Percentiles rank a stretch among this genome's conserved stretches.
phyloP scores from a whole-genome alignment of 2,797 vertebrate genomes.

The Chiroxiphia lanceolata region DNA sequence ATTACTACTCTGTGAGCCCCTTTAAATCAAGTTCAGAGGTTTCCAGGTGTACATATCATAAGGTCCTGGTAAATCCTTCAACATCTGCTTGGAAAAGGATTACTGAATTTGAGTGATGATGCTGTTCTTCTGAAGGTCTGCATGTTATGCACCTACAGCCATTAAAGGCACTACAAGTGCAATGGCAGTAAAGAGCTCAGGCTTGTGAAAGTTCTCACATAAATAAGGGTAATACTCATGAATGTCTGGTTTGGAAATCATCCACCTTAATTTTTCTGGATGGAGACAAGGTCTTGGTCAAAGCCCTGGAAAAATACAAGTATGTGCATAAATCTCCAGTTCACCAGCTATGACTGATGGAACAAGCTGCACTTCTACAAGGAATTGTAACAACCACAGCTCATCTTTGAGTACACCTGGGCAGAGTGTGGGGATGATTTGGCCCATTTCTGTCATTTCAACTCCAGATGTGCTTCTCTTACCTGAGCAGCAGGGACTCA shows the following conservation, averaged over 20 bases:
- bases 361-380: not conserved
- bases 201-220: slow-evolving; percentile 29
- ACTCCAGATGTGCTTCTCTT: fast-evolving
- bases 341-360: fast-evolving
- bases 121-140: slow-evolving; percentile 62
- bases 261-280: slow-evolving; percentile 33
- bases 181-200: slow-evolving; percentile 33
- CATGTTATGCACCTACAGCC: slow-evolving; percentile 32
- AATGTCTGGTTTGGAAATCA: slow-evolving; percentile 47
- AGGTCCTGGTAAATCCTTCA: slow-evolving; percentile 70
- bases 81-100: slow-evolving; percentile 52
- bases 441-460: not conserved
- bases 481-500: not conserved
- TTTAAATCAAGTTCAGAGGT: slow-evolving; percentile 70
- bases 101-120: slow-evolving; percentile 68
- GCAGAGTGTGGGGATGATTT: not conserved
- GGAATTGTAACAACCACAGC: not conserved
- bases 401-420: not conserved
- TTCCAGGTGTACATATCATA: slow-evolving; percentile 60
- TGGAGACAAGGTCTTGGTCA: slow-evolving; percentile 45
- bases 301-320: slow-evolving; percentile 25
- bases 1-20: slow-evolving; percentile 60
- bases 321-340: not conserved
- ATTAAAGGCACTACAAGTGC: slow-evolving; percentile 49
- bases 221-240: slow-evolving; percentile 50